Conservation (phyloP, 2,797 vertebrate species). For the Anniella stebbinsi region DNA sequence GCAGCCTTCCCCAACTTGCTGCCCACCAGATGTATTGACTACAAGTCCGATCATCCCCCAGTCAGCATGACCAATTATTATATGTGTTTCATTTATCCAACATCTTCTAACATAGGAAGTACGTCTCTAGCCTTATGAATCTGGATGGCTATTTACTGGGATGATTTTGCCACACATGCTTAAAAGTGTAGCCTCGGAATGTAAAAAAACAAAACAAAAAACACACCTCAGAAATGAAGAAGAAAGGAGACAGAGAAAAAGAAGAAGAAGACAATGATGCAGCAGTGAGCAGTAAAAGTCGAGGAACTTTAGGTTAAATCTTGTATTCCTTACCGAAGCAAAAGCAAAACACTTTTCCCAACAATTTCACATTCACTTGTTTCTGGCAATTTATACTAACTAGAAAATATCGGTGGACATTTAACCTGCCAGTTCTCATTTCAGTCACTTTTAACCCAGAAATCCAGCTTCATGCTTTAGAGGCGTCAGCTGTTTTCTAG, state of each 20-base stretch:
- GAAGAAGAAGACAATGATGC: neutral
- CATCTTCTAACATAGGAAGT: neutral
- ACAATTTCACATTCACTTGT: conserved; percentile 29
- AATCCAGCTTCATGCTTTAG: conserved; percentile 35
- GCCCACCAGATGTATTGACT: too few species aligned
- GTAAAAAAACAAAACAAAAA: neutral
- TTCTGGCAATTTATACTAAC: conserved; percentile 39
- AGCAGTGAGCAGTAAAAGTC: neutral
- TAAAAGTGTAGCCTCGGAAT: neutral
- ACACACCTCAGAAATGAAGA: neutral
- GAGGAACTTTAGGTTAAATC: conserved; percentile 7
- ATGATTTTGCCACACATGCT: conserved; percentile 7
- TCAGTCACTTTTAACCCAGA: conserved; percentile 42
- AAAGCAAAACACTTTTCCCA: conserved; percentile 35
- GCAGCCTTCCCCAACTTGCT: too few species aligned
- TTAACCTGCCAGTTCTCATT: conserved; percentile 45
- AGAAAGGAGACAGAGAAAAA: neutral
- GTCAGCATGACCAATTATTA: too few species aligned
- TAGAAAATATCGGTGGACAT: conserved; percentile 35
- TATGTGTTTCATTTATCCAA: neutral
- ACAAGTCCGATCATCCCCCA: too few species aligned
- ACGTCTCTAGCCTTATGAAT: neutral
- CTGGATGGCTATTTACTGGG: neutral
- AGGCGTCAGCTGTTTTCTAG: conserved; percentile 31
- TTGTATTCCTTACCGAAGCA: conserved; percentile 20